Conservation (phyloP, 2,888 invertebrate species). For the Agrotis exclamationis region DNA sequence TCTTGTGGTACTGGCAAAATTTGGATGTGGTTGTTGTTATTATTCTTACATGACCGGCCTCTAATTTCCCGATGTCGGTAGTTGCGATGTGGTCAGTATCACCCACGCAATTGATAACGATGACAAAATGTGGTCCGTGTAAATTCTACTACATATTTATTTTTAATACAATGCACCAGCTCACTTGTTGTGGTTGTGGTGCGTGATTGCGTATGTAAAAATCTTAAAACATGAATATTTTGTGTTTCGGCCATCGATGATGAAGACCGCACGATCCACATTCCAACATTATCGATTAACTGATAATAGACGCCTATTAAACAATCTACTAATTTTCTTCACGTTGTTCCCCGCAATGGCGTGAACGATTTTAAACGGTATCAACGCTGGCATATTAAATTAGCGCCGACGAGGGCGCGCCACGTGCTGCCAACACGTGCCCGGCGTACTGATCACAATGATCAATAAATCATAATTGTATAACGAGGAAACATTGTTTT, state of each 20-base stretch:
- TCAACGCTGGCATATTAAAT: conserved; percentile 58
- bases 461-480: conserved; percentile 57
- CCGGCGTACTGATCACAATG: conserved; percentile 41
- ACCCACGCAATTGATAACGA: too few relatives aligned
- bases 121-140: too few relatives aligned
- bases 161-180: too few relatives aligned
- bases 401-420: conserved; percentile 46
- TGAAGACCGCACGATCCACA: background rate
- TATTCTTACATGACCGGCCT: too few relatives aligned
- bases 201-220: too few relatives aligned
- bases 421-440: conserved; percentile 54
- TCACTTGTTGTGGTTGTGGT: too few relatives aligned
- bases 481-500: conserved; percentile 38
- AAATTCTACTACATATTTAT: too few relatives aligned
- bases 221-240: conserved; percentile 1
- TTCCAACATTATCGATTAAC: conserved; percentile 32
- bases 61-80: too few relatives aligned
- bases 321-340: conserved; percentile 40
- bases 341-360: conserved; percentile 42
- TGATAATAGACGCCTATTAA: conserved; percentile 39
- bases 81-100: too few relatives aligned
- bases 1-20: too few relatives aligned
- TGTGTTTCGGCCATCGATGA: background rate
- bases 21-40: too few relatives aligned
- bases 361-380: conserved; percentile 63